Percentiles rank a stretch among this genome's conserved stretches.
These are phyloP conservation scores for Luffia ferchaultella DNA, from an alignment of 2,888 invertebrate species.

Conservation along the genomic window DNA sequence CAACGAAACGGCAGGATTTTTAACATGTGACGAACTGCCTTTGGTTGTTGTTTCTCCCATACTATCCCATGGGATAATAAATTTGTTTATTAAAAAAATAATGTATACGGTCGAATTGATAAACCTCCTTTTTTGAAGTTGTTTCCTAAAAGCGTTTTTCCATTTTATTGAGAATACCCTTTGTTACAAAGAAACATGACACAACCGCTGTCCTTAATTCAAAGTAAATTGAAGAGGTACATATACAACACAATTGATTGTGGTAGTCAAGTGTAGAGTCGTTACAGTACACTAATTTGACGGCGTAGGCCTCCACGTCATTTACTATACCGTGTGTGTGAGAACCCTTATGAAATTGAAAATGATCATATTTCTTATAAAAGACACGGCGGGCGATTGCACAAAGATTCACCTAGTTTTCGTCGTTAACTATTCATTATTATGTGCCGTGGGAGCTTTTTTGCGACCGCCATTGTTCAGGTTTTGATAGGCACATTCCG, in stretches of 20 bases:
- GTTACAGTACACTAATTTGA: conserved; percentile 13
- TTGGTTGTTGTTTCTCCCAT: too few species aligned
- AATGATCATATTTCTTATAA: conserved; percentile 66
- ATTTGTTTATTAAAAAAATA: too few species aligned
- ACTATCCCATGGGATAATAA: too few species aligned
- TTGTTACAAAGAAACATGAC: too few species aligned
- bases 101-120: too few species aligned
- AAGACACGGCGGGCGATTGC: conserved; percentile 55
- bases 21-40: too few species aligned
- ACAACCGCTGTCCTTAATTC: background rate
- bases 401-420: conserved; percentile 68
- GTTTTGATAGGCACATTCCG: conserved; percentile 55
- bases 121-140: too few species aligned
- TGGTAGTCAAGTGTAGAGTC: background rate
- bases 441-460: conserved; percentile 60
- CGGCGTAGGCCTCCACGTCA: too few species aligned
- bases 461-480: conserved; percentile 48
- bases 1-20: too few species aligned
- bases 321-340: conserved; percentile 50
- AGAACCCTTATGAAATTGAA: conserved; percentile 64
- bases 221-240: background rate
- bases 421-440: conserved; percentile 62
- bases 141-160: too few species aligned
- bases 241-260: background rate
- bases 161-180: too few species aligned